Conservation (phyloP, 2,888 invertebrate genomes). For the Sinohyriopsis cumingii region DNA sequence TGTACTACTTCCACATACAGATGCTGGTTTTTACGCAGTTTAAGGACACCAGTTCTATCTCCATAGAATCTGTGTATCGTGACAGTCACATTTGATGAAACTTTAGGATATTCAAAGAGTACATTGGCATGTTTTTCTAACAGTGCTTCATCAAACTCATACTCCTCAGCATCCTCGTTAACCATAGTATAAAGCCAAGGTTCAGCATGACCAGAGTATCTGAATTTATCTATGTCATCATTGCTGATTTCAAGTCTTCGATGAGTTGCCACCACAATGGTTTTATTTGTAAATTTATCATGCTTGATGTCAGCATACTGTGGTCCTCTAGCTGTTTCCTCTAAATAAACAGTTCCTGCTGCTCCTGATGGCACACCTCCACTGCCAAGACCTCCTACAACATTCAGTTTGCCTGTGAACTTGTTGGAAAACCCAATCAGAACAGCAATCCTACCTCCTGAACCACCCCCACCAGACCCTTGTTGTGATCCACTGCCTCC, state of each 20-base stretch:
- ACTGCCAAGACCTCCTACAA: slow-evolving; percentile 47
- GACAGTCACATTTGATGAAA: slow-evolving; percentile 28
- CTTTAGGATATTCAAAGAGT: slow-evolving; percentile 46
- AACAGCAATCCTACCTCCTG: slow-evolving; percentile 53
- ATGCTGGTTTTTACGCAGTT: slow-evolving; percentile 44
- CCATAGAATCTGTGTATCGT: slow-evolving; percentile 50
- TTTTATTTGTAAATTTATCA: slow-evolving; percentile 29
- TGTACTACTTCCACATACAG: slow-evolving; percentile 56
- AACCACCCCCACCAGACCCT: slow-evolving; percentile 46
- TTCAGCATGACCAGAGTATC: slow-evolving; percentile 48
- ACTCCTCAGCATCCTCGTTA: slow-evolving; percentile 39
- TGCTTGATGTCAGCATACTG: slow-evolving; percentile 61
- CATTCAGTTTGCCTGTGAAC: slow-evolving; percentile 46
- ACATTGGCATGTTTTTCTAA: slow-evolving; percentile 52
- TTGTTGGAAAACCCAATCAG: slow-evolving; percentile 48
- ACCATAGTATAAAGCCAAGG: slow-evolving; percentile 58
- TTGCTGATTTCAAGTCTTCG: slow-evolving; percentile 51
- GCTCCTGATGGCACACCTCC: slow-evolving; percentile 51
- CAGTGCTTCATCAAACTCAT: slow-evolving; percentile 56
- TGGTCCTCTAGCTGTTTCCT: slow-evolving; percentile 58
- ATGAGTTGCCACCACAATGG: slow-evolving; percentile 35
- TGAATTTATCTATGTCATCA: slow-evolving; percentile 46
- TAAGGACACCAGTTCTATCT: slow-evolving; percentile 53
- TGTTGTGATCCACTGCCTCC: slow-evolving; percentile 46
- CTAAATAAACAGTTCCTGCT: slow-evolving; percentile 57